Evolutionary conservation across 2,797 vertebrate species (phyloP).

Genomic region (Naso thynnoides): DNA sequence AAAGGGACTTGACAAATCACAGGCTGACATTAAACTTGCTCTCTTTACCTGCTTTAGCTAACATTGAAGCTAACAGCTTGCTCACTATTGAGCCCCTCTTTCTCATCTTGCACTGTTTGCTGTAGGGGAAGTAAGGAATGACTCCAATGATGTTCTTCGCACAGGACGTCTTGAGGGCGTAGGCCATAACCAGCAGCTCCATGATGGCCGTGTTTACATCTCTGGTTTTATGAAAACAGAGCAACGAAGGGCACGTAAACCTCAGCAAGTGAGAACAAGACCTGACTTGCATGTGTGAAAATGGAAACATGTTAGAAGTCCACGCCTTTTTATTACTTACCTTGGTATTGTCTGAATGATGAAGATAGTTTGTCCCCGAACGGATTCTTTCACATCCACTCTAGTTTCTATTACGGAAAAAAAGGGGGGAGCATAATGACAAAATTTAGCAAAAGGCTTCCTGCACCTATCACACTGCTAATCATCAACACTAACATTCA

Average conservation of each 20-base stretch:
- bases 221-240: conserved; percentile 69
- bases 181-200: conserved; percentile 98
- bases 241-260: neutral
- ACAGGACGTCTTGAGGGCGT: conserved; percentile 96
- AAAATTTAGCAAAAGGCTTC: neutral
- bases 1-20: neutral
- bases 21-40: neutral
- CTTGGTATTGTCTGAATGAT: conserved; percentile 99
- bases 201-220: conserved; percentile 99
- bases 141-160: conserved; percentile 98
- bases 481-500: neutral
- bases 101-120: conserved; percentile 99
- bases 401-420: conserved; percentile 89
- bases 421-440: neutral
- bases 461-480: neutral
- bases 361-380: conserved; percentile 97
- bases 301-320: neutral
- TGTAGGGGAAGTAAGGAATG: conserved; percentile 99
- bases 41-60: conserved; percentile 93
- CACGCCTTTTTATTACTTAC: conserved; percentile 72
- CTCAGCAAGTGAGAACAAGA: neutral
- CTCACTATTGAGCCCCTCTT: conserved; percentile 98
- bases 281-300: neutral
- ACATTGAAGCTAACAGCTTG: conserved; percentile 97
- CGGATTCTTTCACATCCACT: conserved; percentile 98